phyloP scores from a whole-genome alignment of 2,113 vertebrate species.

The Melanotaenia duboulayi region DNA sequence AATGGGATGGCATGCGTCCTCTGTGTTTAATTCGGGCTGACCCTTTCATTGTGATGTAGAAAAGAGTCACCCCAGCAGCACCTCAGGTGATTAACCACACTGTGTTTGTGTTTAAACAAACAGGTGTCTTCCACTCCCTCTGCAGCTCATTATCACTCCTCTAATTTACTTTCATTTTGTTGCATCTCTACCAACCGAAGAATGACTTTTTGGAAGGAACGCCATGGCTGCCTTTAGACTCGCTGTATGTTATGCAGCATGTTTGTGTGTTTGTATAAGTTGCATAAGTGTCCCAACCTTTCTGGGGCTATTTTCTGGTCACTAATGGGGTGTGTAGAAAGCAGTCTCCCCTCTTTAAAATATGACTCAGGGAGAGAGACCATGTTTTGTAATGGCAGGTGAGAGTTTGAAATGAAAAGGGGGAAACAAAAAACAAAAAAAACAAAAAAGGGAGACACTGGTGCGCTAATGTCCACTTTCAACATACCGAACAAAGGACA shows the following conservation, averaged over 20 bases:
- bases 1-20: slow-evolving; percentile 72
- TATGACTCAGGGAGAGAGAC: slow-evolving; percentile 62
- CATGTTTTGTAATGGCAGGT: slow-evolving; percentile 69
- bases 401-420: slow-evolving; percentile 70
- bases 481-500: slow-evolving; percentile 43
- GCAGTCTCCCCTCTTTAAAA: slow-evolving; percentile 63
- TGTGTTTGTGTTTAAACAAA: slow-evolving; percentile 76
- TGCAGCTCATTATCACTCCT: slow-evolving; percentile 75
- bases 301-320: slow-evolving; percentile 52
- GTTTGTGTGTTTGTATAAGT: slow-evolving; percentile 10
- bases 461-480: slow-evolving; percentile 65
- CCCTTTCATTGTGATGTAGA: slow-evolving; percentile 74
- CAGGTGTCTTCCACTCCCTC: slow-evolving; percentile 78
- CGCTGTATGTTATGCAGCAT: slow-evolving; percentile 3
- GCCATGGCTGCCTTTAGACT: slow-evolving; percentile 19
- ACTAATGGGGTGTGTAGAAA: slow-evolving; percentile 71
- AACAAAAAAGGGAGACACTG: slow-evolving; percentile 29
- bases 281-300: slow-evolving; percentile 39
- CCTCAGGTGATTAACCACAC: slow-evolving; percentile 76
- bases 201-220: slow-evolving; percentile 54
- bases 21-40: slow-evolving; percentile 66
- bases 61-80: slow-evolving; percentile 67
- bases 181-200: slow-evolving; percentile 56
- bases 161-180: slow-evolving; percentile 64
- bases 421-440: slow-evolving; percentile 41